Evolutionary conservation across 2,113 vertebrate species (phyloP).

Genomic region (Hucho hucho): DNA sequence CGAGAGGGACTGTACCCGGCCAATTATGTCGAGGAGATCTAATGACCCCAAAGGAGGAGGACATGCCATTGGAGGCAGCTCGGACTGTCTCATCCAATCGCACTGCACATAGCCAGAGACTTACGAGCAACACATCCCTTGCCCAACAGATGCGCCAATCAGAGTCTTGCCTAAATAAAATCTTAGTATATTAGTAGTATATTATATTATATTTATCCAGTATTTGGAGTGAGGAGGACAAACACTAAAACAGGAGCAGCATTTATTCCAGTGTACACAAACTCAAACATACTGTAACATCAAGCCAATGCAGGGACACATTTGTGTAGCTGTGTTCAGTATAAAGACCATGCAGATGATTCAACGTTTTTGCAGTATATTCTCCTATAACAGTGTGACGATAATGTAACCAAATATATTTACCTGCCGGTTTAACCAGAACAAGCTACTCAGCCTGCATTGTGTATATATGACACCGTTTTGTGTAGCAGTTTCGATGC

Average conservation of each 20-base stretch:
- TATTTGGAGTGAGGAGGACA: conserved; percentile 61
- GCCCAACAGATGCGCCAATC: conserved; percentile 73
- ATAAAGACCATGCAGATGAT: conserved; percentile 62
- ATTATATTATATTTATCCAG: conserved; percentile 71
- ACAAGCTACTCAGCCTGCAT: conserved; percentile 69
- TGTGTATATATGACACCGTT: conserved; percentile 71
- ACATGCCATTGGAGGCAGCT: conserved; percentile 72
- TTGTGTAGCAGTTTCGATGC: conserved; percentile 74
- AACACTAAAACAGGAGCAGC: conserved; percentile 58
- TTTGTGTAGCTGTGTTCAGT: conserved; percentile 61
- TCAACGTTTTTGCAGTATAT: conserved; percentile 50
- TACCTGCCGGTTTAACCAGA: conserved; percentile 51
- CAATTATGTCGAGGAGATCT: conserved; percentile 97
- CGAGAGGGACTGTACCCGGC: conserved; percentile 94
- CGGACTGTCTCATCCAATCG: conserved; percentile 72
- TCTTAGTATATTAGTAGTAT: conserved; percentile 74
- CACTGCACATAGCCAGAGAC: conserved; percentile 78
- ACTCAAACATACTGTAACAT: conserved; percentile 51
- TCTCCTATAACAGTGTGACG: conserved; percentile 59
- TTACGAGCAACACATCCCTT: conserved; percentile 73
- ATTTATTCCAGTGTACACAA: conserved; percentile 65
- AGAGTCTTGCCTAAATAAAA: conserved; percentile 70
- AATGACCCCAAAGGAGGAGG: conserved; percentile 62
- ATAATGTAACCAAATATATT: conserved; percentile 55
- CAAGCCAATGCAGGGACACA: conserved; percentile 71